A percentile compares a stretch with the other conserved stretches of the same genome.
These are phyloP conservation scores for Myiagra hebetior DNA, from an alignment of 2,113 vertebrate species.

Conservation along the genomic window DNA sequence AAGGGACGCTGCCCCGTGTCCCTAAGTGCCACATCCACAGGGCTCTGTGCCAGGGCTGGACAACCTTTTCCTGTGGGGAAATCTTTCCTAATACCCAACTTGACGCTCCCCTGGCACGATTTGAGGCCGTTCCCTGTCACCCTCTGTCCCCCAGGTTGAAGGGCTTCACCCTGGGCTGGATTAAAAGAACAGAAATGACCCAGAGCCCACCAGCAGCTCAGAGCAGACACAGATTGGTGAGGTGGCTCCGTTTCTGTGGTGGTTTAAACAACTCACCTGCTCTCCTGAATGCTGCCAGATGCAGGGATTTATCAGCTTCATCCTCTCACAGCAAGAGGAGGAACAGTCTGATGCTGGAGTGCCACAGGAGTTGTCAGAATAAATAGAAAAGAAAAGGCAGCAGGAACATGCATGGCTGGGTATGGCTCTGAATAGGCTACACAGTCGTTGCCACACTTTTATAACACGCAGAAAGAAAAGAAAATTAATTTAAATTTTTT, in stretches of 20 bases:
- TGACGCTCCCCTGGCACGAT: background rate
- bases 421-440: background rate
- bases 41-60: background rate
- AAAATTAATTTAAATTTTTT: background rate
- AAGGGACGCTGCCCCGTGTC: background rate
- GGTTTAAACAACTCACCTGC: background rate
- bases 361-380: background rate
- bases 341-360: background rate
- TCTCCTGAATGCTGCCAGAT: background rate
- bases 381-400: background rate
- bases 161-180: background rate
- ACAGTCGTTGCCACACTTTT: background rate
- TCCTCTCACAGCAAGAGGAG: background rate
- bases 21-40: background rate
- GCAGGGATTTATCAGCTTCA: background rate
- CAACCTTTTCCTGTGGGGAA: too few relatives aligned
- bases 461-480: background rate
- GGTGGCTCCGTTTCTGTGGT: background rate
- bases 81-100: background rate
- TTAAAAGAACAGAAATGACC: background rate
- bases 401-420: background rate
- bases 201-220: accelerated
- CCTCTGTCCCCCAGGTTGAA: too few relatives aligned
- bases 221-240: background rate
- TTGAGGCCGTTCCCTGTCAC: background rate